Conservation (phyloP, 2,797 vertebrate genomes). For the Lacerta viridis region DNA sequence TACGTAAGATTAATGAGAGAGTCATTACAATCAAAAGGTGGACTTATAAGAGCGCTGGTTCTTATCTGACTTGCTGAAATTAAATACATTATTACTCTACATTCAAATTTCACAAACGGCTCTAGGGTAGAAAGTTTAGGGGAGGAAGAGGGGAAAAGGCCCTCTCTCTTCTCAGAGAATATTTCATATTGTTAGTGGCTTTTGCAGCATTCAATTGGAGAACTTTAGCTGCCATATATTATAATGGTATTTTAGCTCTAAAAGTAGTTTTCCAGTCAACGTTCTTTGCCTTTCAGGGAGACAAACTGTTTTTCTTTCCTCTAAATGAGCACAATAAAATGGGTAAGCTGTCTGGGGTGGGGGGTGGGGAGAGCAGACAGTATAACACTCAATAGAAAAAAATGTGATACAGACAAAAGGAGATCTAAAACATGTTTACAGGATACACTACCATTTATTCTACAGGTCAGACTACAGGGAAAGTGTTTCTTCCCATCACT, state of each 20-base stretch:
- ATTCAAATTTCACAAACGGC: conserved; percentile 66
- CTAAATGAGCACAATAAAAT: conserved; percentile 77
- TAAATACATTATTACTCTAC: conserved; percentile 72
- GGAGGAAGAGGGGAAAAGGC: conserved; percentile 46
- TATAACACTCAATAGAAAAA: conserved; percentile 75
- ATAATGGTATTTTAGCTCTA: conserved; percentile 71
- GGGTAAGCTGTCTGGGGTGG: conserved; percentile 62
- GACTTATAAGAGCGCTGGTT: conserved; percentile 66
- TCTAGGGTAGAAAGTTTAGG: conserved; percentile 50
- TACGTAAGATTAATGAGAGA: conserved; percentile 69
- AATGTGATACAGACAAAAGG: conserved; percentile 67
- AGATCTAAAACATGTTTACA: conserved; percentile 61
- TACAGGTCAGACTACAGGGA: conserved; percentile 56
- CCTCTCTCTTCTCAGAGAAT: conserved; percentile 57
- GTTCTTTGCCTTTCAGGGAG: conserved; percentile 71
- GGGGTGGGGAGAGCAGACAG: conserved; percentile 47
- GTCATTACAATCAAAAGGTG: conserved; percentile 71
- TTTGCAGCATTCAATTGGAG: conserved; percentile 71
- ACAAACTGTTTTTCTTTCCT: conserved; percentile 76
- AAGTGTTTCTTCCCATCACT: conserved; percentile 52
- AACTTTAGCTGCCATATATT: conserved; percentile 73
- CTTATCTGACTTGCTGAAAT: conserved; percentile 66
- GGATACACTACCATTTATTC: conserved; percentile 58
- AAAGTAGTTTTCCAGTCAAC: conserved; percentile 74
- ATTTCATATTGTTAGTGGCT: conserved; percentile 69